Evolutionary conservation across 2,888 invertebrate genomes (phyloP).

Genomic region (Criorhina ranunculi): DNA sequence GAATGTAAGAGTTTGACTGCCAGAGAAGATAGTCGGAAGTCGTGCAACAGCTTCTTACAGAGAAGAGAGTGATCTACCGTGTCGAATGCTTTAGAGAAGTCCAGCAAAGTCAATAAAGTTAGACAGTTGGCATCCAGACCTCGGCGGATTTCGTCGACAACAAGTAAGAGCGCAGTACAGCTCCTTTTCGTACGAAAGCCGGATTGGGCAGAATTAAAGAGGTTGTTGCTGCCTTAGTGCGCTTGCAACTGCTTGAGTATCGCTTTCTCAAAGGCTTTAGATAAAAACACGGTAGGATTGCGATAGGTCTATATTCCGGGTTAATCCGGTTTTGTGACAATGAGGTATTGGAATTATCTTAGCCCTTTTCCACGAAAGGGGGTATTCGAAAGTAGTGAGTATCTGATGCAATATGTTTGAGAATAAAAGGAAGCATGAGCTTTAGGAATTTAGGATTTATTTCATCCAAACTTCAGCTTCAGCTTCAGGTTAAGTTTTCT

Average conservation of each 20-base stretch:
- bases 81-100: constrained; percentile 21
- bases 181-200: too few relatives aligned
- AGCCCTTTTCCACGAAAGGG: background rate
- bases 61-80: background rate
- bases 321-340: background rate
- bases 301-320: background rate
- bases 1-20: background rate
- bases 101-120: constrained; percentile 4
- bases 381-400: background rate
- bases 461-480: background rate
- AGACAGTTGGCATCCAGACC: too few relatives aligned
- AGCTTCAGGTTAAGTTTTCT: too few relatives aligned
- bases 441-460: constrained; percentile 18
- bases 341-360: constrained; percentile 17
- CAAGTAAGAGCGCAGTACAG: too few relatives aligned
- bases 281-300: background rate
- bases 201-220: too few relatives aligned
- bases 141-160: too few relatives aligned
- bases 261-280: constrained; percentile 6
- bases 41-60: background rate
- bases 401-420: background rate
- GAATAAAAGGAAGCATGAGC: background rate
- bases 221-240: too few relatives aligned
- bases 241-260: background rate
- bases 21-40: background rate